Evolutionary conservation across 2,888 invertebrate genomes (phyloP).

Genomic region (Caenorhabditis sp.): DNA sequence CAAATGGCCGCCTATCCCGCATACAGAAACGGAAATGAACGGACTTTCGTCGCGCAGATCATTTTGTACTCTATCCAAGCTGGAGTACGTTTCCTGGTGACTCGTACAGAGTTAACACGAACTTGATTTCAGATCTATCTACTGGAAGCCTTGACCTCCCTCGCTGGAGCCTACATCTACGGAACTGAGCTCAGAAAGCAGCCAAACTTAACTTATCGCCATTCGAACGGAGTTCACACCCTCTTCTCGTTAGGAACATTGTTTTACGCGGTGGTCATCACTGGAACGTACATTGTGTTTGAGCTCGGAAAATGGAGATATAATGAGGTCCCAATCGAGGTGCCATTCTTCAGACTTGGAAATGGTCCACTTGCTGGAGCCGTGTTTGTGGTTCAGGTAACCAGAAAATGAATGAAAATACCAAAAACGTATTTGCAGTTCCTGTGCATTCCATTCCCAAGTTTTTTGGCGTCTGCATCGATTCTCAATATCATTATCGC

Average conservation of each 20-base stretch:
- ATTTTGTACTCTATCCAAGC: constrained; percentile 73
- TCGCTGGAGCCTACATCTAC: constrained; percentile 67
- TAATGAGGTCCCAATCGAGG: constrained; percentile 74
- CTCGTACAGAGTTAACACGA: neutral
- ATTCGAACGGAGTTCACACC: constrained; percentile 65
- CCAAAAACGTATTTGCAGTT: constrained; percentile 52
- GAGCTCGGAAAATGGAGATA: constrained; percentile 78
- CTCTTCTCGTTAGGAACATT: constrained; percentile 75
- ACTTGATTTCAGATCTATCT: constrained; percentile 55
- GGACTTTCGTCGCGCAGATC: constrained; percentile 72
- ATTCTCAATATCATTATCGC: constrained; percentile 75
- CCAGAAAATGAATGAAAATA: too few species aligned
- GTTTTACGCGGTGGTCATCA: constrained; percentile 76
- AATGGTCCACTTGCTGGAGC: constrained; percentile 77
- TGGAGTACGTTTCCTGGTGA: constrained; percentile 56
- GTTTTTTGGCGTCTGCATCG: constrained; percentile 70
- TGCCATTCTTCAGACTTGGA: constrained; percentile 76
- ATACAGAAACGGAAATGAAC: constrained; percentile 62
- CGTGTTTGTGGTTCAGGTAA: constrained; percentile 76
- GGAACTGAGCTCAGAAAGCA: constrained; percentile 66
- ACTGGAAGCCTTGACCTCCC: constrained; percentile 67
- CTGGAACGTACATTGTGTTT: constrained; percentile 77
- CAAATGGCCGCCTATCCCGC: constrained; percentile 71
- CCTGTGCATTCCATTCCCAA: constrained; percentile 67
- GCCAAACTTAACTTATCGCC: constrained; percentile 61